Conservation (phyloP, 2,797 vertebrate genomes). For the Spea hammondii region DNA sequence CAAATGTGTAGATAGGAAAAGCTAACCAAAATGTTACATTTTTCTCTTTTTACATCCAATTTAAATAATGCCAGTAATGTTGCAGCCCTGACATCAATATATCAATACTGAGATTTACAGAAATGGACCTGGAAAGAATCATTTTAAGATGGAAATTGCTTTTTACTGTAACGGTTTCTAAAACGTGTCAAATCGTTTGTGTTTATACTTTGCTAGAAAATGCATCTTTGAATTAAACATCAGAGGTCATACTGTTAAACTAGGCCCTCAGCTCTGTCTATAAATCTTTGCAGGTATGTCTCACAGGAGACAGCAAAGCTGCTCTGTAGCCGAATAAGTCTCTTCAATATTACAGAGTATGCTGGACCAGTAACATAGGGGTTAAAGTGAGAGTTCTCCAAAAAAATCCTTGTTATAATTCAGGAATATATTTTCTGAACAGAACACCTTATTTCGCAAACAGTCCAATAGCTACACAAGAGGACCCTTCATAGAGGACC, state of each 20-base stretch:
- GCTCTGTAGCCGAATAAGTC: not conserved
- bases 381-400: not conserved
- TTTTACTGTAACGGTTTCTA: conserved; percentile 1
- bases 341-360: not conserved
- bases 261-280: conserved; percentile 22
- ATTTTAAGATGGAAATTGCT: conserved; percentile 8
- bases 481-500: no score
- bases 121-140: not conserved
- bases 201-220: not conserved
- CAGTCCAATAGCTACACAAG: no score
- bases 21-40: not conserved
- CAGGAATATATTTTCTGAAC: no score
- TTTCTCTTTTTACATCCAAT: not conserved
- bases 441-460: no score
- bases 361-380: not conserved
- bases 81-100: conserved; percentile 10
- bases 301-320: conserved; percentile 6
- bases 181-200: not conserved
- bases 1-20: not conserved
- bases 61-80: not conserved
- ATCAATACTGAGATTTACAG: conserved; percentile 12
- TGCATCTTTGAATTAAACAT: not conserved
- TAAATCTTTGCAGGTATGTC: conserved; percentile 14
- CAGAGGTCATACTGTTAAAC: not conserved
- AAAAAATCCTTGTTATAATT: not conserved